A percentile compares a stretch with the other conserved stretches of the same genome.
Conservation (phyloP, 2,888 invertebrate genomes). For the Leptopterna dolabrata region DNA sequence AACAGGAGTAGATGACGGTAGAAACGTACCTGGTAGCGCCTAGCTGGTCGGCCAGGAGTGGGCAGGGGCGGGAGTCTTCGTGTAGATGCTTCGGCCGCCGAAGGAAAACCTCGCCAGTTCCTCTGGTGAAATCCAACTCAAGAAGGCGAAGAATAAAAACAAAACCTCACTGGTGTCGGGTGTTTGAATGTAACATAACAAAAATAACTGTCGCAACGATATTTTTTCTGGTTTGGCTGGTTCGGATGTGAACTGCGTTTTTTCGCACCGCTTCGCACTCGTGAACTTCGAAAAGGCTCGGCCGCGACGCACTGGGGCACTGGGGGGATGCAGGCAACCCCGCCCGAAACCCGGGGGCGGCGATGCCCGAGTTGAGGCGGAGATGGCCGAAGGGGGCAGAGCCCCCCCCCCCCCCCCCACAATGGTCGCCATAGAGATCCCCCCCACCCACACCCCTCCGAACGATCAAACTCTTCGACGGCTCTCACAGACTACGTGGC, state of each 20-base stretch:
- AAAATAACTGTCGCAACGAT: background rate
- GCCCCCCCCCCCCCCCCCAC: background rate
- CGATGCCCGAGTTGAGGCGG: constrained; percentile 27
- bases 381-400: background rate
- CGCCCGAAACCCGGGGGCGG: constrained; percentile 48
- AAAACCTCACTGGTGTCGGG: background rate
- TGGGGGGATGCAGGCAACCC: constrained; percentile 36
- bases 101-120: background rate
- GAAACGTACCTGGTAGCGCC: constrained; percentile 30
- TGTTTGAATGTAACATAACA: background rate
- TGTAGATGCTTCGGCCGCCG: background rate
- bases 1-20: background rate
- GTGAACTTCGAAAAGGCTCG: constrained; percentile 15
- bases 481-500: background rate
- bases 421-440: background rate
- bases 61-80: constrained; percentile 15
- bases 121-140: background rate
- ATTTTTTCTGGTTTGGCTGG: background rate
- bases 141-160: too few species aligned
- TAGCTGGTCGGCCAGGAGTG: constrained; percentile 29
- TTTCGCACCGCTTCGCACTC: background rate
- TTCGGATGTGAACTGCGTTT: background rate
- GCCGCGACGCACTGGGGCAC: constrained; percentile 64
- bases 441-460: constrained; percentile 54
- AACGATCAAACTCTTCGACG: constrained; percentile 13